These are phyloP conservation scores for Chunga burmeisteri DNA, from an alignment of 2,113 vertebrate genomes.

Conservation along the genomic window DNA sequence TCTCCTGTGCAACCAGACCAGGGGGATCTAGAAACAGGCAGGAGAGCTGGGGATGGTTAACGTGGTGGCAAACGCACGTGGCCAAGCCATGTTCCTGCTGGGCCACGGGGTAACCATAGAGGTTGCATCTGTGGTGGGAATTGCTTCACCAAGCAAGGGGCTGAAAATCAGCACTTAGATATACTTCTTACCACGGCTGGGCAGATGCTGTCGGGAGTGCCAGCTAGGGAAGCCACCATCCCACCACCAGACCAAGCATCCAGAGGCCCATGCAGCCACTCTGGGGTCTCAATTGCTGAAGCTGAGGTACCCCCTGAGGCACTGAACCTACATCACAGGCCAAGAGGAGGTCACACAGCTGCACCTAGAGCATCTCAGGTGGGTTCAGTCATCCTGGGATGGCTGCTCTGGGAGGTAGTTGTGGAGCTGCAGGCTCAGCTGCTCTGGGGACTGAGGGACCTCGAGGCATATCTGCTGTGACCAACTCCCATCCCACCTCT, in stretches of 20 bases:
- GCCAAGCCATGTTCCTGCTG: neutral
- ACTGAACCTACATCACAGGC: neutral
- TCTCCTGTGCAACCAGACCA: neutral
- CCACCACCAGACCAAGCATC: neutral
- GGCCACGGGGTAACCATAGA: neutral
- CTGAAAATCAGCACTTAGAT: neutral
- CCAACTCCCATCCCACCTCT: neutral
- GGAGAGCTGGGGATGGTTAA: neutral
- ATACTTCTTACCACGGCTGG: neutral
- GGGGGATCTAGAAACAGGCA: neutral
- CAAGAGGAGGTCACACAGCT: neutral
- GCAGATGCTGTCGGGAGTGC: neutral
- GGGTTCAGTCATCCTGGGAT: neutral
- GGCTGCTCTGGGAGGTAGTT: neutral
- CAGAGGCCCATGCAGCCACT: neutral
- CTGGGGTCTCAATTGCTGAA: neutral
- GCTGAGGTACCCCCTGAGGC: neutral
- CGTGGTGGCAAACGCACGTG: rapidly evolving
- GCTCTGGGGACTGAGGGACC: neutral
- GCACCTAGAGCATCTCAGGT: neutral
- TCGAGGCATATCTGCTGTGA: neutral
- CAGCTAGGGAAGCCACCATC: neutral
- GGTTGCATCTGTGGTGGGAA: neutral
- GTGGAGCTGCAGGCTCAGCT: neutral
- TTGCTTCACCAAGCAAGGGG: rapidly evolving